phyloP scores from a whole-genome alignment of 2,888 invertebrate species.

The Scaptomyza reducta region DNA sequence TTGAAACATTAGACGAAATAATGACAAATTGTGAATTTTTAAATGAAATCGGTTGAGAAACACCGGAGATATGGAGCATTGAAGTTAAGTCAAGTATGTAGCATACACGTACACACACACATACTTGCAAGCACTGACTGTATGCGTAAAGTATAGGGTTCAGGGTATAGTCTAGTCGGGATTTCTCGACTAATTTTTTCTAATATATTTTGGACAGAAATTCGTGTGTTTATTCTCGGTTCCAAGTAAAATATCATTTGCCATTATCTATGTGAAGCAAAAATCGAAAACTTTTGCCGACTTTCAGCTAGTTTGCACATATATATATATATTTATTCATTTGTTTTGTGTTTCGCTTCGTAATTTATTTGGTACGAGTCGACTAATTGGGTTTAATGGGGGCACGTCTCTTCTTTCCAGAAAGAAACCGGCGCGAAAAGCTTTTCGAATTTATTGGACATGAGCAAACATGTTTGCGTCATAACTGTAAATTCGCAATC shows the following conservation, averaged over 20 bases:
- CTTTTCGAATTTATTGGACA: not conserved
- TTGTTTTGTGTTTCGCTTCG: not conserved
- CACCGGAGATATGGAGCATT: too few species aligned
- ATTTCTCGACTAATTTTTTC: too few species aligned
- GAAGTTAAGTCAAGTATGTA: too few species aligned
- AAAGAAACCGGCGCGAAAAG: not conserved
- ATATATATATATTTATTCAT: not conserved
- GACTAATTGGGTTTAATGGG: constrained; percentile 62
- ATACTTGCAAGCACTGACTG: too few species aligned
- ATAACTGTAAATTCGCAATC: constrained; percentile 19
- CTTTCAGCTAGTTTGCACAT: constrained; percentile 5
- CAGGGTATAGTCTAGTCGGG: too few species aligned
- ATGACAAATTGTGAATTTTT: too few species aligned
- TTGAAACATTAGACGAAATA: too few species aligned
- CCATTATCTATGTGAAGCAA: constrained; percentile 15
- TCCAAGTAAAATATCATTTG: constrained; percentile 56
- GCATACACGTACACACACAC: too few species aligned
- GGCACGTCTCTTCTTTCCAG: constrained; percentile 34
- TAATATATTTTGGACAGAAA: constrained; percentile 29
- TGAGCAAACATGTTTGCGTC: constrained; percentile 20
- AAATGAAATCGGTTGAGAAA: too few species aligned
- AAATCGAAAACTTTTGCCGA: constrained; percentile 11
- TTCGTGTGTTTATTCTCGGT: constrained; percentile 50
- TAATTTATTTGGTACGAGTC: constrained; percentile 25
- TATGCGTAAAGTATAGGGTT: too few species aligned